Evolutionary conservation across 2,888 invertebrate species (phyloP).

Genomic region (Drosophila peninsularis): DNA sequence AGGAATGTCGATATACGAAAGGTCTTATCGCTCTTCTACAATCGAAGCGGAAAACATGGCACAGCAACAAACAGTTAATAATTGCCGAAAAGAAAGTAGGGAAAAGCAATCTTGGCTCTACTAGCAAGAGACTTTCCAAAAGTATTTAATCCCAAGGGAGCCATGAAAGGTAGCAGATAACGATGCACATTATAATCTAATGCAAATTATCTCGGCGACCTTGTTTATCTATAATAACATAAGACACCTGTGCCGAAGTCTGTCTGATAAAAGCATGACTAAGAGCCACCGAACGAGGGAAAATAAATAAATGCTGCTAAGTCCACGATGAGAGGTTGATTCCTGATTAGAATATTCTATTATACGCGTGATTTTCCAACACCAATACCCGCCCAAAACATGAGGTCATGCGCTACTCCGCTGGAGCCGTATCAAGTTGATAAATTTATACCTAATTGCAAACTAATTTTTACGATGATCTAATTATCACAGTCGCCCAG

Average conservation of each 20-base stretch:
- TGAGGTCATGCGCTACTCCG: slow-evolving; percentile 47
- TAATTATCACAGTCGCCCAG: slow-evolving; percentile 20
- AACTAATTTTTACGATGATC: slow-evolving; percentile 34
- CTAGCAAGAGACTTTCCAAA: background rate
- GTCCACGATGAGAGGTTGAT: slow-evolving; percentile 14
- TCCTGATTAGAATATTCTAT: slow-evolving; percentile 4
- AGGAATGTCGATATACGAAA: slow-evolving; percentile 64
- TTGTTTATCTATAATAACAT: slow-evolving; percentile 54
- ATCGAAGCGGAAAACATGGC: slow-evolving; percentile 40
- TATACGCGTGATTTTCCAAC: slow-evolving; percentile 1
- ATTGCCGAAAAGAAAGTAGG: slow-evolving; percentile 39
- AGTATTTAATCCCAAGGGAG: background rate
- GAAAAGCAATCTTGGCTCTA: background rate
- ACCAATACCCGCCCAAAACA: background rate
- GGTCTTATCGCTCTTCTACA: slow-evolving; percentile 53
- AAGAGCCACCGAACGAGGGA: slow-evolving; percentile 23
- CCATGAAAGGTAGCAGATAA: background rate
- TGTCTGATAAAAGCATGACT: slow-evolving; percentile 50
- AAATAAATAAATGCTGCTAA: slow-evolving; percentile 29
- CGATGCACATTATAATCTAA: background rate
- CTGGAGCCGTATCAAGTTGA: slow-evolving; percentile 11
- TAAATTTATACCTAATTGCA: slow-evolving; percentile 37
- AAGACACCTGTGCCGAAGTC: slow-evolving; percentile 26
- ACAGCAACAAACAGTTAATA: slow-evolving; percentile 47
- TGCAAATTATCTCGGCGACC: slow-evolving; percentile 31